These are phyloP conservation scores for Myotis yumanensis DNA, from an alignment of 2,113 vertebrate genomes.

Conservation along the genomic window DNA sequence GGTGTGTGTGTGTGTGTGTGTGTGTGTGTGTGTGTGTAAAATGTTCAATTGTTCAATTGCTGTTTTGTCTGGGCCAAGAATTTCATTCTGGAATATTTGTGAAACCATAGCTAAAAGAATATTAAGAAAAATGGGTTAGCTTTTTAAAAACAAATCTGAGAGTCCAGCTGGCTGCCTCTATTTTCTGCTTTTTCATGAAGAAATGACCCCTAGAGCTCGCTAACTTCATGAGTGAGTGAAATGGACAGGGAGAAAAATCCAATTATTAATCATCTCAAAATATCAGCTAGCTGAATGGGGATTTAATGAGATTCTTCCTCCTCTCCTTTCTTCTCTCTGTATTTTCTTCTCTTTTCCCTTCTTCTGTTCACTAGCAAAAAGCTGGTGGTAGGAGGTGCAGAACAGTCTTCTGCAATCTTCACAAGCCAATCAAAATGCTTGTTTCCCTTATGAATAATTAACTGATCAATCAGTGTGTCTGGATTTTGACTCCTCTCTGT, in stretches of 20 bases:
- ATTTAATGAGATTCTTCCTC: not conserved
- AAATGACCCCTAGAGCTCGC: not conserved
- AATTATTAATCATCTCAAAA: conserved; percentile 20
- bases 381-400: not conserved
- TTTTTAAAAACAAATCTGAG: conserved; percentile 8
- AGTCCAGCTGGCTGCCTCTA: not conserved
- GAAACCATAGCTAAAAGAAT: not conserved
- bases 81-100: not conserved
- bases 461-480: not conserved
- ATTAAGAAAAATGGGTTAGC: not conserved
- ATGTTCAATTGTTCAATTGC: not conserved
- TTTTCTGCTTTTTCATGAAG: not conserved
- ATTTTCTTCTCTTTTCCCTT: not conserved
- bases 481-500: not conserved
- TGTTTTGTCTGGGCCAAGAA: not conserved
- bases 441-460: not conserved
- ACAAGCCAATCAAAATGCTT: not conserved
- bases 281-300: not conserved
- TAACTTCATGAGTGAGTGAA: conserved; percentile 20
- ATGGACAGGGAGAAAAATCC: not conserved
- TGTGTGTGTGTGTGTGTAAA: not conserved
- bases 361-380: not conserved
- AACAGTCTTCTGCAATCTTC: not conserved
- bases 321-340: not conserved
- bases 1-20: not conserved